Conservation (phyloP, 2,888 invertebrate species). For the Tachina grossa region DNA sequence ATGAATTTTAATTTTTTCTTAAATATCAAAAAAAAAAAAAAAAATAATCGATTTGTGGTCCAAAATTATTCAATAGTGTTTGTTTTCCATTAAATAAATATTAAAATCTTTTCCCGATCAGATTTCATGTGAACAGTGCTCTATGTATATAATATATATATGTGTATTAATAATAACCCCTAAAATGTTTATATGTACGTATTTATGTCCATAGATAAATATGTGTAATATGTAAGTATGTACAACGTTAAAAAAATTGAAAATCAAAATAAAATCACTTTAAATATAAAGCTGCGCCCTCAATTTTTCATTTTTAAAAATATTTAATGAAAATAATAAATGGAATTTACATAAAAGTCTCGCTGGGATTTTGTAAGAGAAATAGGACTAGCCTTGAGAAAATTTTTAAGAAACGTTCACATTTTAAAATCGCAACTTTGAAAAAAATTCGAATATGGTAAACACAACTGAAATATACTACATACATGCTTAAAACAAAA, state of each 20-base stretch:
- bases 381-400: constrained; percentile 45
- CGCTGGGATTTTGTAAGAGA: background rate
- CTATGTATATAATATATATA: too few species aligned
- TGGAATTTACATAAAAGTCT: constrained; percentile 2
- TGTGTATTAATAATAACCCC: too few species aligned
- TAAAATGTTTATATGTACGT: too few species aligned
- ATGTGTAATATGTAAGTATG: background rate
- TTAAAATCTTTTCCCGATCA: too few species aligned
- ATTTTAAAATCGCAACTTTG: background rate
- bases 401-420: constrained; percentile 23
- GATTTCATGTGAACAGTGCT: too few species aligned
- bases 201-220: background rate
- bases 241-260: constrained; percentile 29
- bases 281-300: constrained; percentile 66
- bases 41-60: too few species aligned
- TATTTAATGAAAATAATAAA: constrained; percentile 22
- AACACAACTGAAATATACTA: constrained; percentile 16
- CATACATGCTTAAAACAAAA: background rate
- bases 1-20: too few species aligned
- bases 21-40: too few species aligned
- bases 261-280: constrained; percentile 18
- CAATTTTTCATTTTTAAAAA: constrained; percentile 2
- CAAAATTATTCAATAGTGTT: too few species aligned
- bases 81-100: too few species aligned
- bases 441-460: constrained; percentile 19